A percentile compares a stretch with the other conserved stretches of the same genome.
Conservation (phyloP, 2,888 invertebrate species). For the Dichetophora obliterata region DNA sequence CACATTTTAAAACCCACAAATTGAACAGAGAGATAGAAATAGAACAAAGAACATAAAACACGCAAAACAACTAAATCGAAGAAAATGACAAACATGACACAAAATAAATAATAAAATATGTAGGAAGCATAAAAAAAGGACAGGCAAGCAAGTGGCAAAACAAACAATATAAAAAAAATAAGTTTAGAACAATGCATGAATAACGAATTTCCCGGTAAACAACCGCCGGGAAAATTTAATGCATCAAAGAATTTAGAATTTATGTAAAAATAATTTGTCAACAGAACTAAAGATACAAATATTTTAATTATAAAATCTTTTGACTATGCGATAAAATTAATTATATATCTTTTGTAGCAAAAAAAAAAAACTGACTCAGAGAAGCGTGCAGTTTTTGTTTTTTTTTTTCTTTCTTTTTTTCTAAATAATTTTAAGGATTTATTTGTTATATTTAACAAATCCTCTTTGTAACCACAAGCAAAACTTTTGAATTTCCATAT, state of each 20-base stretch:
- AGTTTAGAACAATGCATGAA: conserved; percentile 3
- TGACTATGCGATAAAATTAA: too few relatives aligned
- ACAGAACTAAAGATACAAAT: not conserved
- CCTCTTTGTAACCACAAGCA: not conserved
- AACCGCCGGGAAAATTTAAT: conserved; percentile 65
- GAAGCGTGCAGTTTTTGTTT: not conserved
- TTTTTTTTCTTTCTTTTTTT: not conserved
- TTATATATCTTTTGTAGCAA: too few relatives aligned
- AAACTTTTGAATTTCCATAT: not conserved
- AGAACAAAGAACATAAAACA: not conserved
- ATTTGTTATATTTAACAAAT: not conserved
- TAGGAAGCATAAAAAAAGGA: not conserved
- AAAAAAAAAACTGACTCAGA: too few relatives aligned
- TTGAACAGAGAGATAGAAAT: not conserved
- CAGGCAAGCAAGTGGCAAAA: conserved; percentile 15
- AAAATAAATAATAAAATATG: not conserved
- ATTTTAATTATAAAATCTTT: too few relatives aligned
- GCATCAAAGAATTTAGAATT: conserved; percentile 62
- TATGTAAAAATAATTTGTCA: conserved; percentile 35
- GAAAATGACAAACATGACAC: not conserved
- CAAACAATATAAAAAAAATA: conserved; percentile 5
- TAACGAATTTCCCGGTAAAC: conserved; percentile 42
- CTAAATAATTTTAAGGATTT: not conserved
- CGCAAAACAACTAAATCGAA: not conserved
- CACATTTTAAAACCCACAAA: not conserved